phyloP scores from a whole-genome alignment of 2,888 invertebrate genomes.

The Lysandra bellargus region DNA sequence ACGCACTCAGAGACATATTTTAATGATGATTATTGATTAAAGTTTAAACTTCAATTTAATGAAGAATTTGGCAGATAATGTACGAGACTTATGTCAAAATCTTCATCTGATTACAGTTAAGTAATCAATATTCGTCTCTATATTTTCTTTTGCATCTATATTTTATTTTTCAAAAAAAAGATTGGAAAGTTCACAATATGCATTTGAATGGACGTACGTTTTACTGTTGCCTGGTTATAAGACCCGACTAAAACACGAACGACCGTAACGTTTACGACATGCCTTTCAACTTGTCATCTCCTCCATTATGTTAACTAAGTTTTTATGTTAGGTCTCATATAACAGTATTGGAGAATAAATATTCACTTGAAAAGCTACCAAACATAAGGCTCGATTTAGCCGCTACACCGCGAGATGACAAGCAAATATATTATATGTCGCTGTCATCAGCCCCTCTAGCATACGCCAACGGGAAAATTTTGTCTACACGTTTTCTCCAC shows the following conservation, averaged over 20 bases:
- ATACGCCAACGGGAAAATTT: no score
- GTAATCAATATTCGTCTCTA: no score
- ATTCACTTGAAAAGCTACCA: neutral
- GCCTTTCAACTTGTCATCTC: slow-evolving; percentile 25
- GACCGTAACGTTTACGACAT: neutral
- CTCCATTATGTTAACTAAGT: slow-evolving; percentile 12
- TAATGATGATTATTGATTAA: no score
- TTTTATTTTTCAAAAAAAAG: neutral
- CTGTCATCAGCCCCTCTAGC: no score
- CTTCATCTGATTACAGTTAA: no score
- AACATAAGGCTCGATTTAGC: neutral
- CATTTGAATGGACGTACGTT: neutral
- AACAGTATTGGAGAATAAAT: neutral
- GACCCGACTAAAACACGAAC: neutral
- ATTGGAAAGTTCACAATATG: neutral
- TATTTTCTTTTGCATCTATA: neutral
- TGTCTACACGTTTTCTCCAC: no score
- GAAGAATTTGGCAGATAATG: no score
- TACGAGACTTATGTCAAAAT: no score
- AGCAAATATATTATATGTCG: neutral
- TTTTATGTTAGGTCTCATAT: neutral
- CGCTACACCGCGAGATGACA: neutral
- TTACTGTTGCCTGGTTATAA: neutral
- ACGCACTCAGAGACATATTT: no score
- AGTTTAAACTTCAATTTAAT: no score